These are phyloP conservation scores for Sclerodermus sp. DNA, from an alignment of 2,888 invertebrate genomes.

Conservation along the genomic window DNA sequence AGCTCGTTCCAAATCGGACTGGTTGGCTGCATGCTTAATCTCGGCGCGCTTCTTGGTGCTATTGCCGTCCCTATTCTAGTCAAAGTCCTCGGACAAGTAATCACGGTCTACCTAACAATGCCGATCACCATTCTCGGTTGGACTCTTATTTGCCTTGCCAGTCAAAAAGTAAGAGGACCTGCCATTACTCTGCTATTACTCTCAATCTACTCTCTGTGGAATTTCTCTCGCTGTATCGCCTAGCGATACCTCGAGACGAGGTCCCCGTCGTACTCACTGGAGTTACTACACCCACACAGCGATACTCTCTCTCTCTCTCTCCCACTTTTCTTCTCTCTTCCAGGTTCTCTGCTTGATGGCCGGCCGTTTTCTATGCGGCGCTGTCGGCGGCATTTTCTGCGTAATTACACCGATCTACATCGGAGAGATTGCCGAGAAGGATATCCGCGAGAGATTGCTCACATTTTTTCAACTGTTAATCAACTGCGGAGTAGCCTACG, in stretches of 20 bases:
- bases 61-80: slow-evolving; percentile 33
- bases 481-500: slow-evolving; percentile 45
- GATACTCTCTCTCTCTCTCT: too few species aligned
- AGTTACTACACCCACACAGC: too few species aligned
- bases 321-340: too few species aligned
- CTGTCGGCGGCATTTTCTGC: slow-evolving; percentile 37
- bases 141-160: slow-evolving; percentile 36
- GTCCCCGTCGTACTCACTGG: too few species aligned
- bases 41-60: slow-evolving; percentile 37
- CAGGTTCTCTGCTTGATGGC: slow-evolving; percentile 27
- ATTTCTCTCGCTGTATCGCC: too few species aligned
- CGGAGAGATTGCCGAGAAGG: slow-evolving; percentile 39
- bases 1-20: slow-evolving; percentile 35
- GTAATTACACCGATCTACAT: slow-evolving; percentile 43
- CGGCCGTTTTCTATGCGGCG: slow-evolving; percentile 43
- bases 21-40: slow-evolving; percentile 36
- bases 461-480: slow-evolving; percentile 42
- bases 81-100: slow-evolving; percentile 26
- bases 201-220: too few species aligned
- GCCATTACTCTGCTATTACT: too few species aligned
- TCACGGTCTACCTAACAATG: slow-evolving; percentile 31
- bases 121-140: slow-evolving; percentile 36
- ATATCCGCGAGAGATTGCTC: slow-evolving; percentile 35
- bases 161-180: slow-evolving; percentile 34
- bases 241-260: too few species aligned